Evolutionary conservation across 2,888 invertebrate genomes (phyloP).

Genomic region (Ophioninae sp.): DNA sequence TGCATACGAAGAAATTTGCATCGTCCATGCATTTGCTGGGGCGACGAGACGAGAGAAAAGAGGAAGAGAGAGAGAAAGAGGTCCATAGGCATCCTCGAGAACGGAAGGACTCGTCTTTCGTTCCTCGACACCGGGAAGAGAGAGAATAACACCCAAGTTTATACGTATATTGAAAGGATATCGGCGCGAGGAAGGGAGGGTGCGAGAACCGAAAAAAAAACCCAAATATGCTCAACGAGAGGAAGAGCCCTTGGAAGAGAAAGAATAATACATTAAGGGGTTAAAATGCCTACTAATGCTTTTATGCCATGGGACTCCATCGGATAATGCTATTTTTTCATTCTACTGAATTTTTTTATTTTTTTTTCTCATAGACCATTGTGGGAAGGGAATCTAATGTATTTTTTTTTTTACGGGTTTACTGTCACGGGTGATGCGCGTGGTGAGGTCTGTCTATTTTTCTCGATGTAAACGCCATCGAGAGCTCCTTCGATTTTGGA

Average conservation of each 20-base stretch:
- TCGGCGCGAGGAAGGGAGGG: constrained; percentile 67
- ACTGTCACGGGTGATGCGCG: constrained; percentile 18
- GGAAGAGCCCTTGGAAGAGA: constrained; percentile 66
- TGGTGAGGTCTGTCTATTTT: constrained; percentile 1
- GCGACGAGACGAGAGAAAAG: constrained; percentile 49
- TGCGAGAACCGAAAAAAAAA: constrained; percentile 32
- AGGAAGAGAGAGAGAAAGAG: constrained; percentile 63
- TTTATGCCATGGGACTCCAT: constrained; percentile 69
- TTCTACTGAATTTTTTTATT: constrained; percentile 9
- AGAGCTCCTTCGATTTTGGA: constrained; percentile 52
- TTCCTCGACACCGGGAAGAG: constrained; percentile 35
- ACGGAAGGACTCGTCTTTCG: constrained; percentile 63
- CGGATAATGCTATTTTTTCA: constrained; percentile 74
- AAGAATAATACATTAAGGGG: constrained; percentile 80
- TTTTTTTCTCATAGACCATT: constrained; percentile 53
- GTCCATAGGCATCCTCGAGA: constrained; percentile 51
- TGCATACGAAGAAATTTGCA: constrained; percentile 81
- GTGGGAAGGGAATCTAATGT: constrained; percentile 75
- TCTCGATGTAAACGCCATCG: constrained; percentile 50
- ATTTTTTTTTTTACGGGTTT: constrained; percentile 69
- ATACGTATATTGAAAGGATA: constrained; percentile 74
- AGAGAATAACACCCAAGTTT: background rate
- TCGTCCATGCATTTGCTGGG: constrained; percentile 75
- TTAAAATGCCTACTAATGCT: constrained; percentile 79
- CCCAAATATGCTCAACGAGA: constrained; percentile 31